Evolutionary conservation across 2,113 vertebrate species (phyloP), one percentile per base, ranked within the genome.

Genomic region (Benitochromis conjunctus): DNA sequence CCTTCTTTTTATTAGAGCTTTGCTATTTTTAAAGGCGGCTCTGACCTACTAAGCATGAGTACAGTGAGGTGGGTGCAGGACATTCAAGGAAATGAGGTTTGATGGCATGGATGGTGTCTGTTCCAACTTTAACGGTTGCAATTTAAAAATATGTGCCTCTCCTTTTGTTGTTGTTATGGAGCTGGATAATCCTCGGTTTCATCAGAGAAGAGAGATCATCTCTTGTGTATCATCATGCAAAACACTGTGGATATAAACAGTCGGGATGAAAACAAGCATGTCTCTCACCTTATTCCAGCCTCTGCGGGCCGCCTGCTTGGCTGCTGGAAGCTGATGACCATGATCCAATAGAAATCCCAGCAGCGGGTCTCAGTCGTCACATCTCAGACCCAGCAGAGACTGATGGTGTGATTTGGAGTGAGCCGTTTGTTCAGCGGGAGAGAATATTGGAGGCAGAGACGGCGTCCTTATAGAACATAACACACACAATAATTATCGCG

Each of bases 311-410:
- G 0, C 85, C 56, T 6, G 41, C 60, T 19, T 29, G n/a, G 54
- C 51, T 12, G 71, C 60, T 78, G 91, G 86, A 86, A 84, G 81
- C 26, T 85, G 87, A 89, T 56, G 85, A 86, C 89, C 80, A 51
- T 62, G 91, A 90, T 88, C 90, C 89, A 90, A 93, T 92, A 88
- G 91, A 84, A 93, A 89, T 89, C 92, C 85, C 92, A 91, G 94
- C 92, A 80, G 92, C 79, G 55, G 86, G 88, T 87, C 84, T 58
- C 77, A 18, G 77, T 79, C 58, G 48, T 80, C 90, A 87, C 89
- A 92, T 94, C 88, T 91, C 88, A 87, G 77, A 80, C 91, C 53
- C 93, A 92, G 90, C 86, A 62, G 90, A 86, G 58, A 71, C 84
- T 62, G 79, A 91, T 86, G 80, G 76, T 58, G 84, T 6, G 51